A percentile compares a stretch with the other conserved stretches of the same genome.
phyloP scores from a whole-genome alignment of 2,113 vertebrate genomes.

The Mormyrus iriodes region DNA sequence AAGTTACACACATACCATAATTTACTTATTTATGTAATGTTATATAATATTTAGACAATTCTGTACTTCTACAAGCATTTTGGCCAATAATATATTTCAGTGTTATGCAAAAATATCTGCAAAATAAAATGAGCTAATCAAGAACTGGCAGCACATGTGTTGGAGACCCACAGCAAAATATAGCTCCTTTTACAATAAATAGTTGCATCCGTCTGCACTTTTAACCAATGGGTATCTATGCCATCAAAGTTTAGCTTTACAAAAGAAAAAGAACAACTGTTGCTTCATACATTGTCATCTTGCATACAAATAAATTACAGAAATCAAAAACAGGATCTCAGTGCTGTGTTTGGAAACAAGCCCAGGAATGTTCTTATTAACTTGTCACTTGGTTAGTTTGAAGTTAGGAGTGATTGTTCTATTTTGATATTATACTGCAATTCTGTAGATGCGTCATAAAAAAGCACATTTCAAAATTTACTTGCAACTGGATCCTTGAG shows the following conservation, averaged over 20 bases:
- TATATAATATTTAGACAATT: background rate
- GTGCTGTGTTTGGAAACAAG: background rate
- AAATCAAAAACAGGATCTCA: background rate
- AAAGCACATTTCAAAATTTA: background rate
- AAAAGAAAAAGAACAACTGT: background rate
- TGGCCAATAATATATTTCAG: background rate
- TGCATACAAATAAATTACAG: background rate
- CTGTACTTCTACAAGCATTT: background rate
- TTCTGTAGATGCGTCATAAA: background rate
- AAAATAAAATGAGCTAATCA: background rate
- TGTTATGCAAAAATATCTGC: background rate
- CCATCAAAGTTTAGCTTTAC: background rate
- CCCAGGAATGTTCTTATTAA: background rate
- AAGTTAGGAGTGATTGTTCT: background rate
- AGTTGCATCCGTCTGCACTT: background rate
- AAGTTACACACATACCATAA: background rate
- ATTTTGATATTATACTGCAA: background rate
- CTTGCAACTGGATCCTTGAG: background rate
- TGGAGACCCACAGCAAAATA: background rate
- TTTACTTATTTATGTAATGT: background rate
- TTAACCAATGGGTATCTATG: background rate
- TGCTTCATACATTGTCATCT: background rate
- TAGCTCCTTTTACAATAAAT: background rate
- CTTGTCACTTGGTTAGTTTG: background rate
- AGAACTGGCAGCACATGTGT: background rate